Percentiles rank a stretch among this genome's conserved stretches.
Evolutionary conservation across 2,113 vertebrate genomes (phyloP).

Genomic region (Prunella fulvescens): DNA sequence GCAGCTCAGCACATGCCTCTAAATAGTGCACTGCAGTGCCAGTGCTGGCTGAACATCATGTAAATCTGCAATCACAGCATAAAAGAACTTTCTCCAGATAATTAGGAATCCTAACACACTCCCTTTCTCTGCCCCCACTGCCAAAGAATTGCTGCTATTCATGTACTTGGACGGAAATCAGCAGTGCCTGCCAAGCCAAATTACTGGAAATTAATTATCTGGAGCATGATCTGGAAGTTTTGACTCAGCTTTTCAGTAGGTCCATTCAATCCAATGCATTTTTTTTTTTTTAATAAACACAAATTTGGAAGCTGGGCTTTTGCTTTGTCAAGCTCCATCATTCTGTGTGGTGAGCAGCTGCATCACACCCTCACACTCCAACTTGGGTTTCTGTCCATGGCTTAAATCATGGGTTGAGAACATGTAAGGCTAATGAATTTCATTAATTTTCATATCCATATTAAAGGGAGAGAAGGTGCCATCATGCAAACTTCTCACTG

Average conservation of each 20-base stretch:
- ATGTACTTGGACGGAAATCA: slow-evolving; percentile 1
- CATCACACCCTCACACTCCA: not conserved
- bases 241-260: not conserved
- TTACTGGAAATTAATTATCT: slow-evolving; percentile 24
- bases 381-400: not conserved
- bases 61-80: not conserved
- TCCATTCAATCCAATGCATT: not conserved
- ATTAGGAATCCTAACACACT: not conserved
- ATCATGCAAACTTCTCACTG: not conserved
- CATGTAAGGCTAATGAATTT: not conserved
- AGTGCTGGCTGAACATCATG: not conserved
- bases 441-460: not conserved
- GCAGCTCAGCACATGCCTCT: not conserved
- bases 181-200: not conserved
- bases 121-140: not conserved
- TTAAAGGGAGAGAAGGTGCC: not conserved
- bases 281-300: not conserved
- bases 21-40: not conserved
- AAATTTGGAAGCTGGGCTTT: not conserved
- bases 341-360: not conserved
- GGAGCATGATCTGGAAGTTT: not conserved
- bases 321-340: not conserved
- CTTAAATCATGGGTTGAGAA: not conserved
- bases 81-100: not conserved
- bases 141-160: not conserved